Conservation (phyloP, 92 coral and sea anemone species). For the Diadumene lineata region DNA sequence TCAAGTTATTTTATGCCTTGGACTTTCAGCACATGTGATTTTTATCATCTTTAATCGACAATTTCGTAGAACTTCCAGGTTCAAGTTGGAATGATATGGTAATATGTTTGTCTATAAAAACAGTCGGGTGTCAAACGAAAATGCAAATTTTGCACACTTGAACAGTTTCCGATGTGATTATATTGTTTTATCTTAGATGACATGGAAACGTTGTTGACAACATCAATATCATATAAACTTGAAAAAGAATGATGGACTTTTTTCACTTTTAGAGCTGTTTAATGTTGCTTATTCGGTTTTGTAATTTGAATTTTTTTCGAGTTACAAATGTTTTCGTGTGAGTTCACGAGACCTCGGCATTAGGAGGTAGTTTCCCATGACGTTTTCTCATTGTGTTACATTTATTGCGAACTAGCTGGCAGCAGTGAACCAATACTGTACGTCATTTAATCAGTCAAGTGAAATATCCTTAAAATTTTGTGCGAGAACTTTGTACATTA, state of each 20-base stretch:
- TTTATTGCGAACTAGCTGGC: neutral
- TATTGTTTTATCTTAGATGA: too few relatives aligned
- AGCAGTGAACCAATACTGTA: neutral
- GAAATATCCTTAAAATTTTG: too few relatives aligned
- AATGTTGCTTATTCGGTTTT: too few relatives aligned
- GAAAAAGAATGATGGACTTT: too few relatives aligned
- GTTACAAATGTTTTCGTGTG: neutral
- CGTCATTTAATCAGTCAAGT: neutral
- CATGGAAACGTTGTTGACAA: too few relatives aligned
- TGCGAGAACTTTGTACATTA: neutral
- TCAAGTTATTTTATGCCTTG: neutral
- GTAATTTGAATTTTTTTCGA: too few relatives aligned
- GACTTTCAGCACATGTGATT: neutral
- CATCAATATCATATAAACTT: too few relatives aligned
- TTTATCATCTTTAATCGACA: neutral
- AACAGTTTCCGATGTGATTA: neutral
- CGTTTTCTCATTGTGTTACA: neutral
- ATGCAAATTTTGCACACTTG: conserved; percentile 25
- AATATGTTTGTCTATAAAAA: conserved; percentile 5
- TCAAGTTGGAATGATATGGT: neutral
- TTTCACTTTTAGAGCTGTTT: too few relatives aligned
- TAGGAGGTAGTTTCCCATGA: neutral
- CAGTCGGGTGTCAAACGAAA: conserved; percentile 31
- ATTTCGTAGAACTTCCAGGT: neutral
- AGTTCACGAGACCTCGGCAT: neutral